Evolutionary conservation across 2,797 vertebrate species (phyloP), one percentile per base, ranked within the genome.

Genomic region (Dermochelys coriacea): DNA sequence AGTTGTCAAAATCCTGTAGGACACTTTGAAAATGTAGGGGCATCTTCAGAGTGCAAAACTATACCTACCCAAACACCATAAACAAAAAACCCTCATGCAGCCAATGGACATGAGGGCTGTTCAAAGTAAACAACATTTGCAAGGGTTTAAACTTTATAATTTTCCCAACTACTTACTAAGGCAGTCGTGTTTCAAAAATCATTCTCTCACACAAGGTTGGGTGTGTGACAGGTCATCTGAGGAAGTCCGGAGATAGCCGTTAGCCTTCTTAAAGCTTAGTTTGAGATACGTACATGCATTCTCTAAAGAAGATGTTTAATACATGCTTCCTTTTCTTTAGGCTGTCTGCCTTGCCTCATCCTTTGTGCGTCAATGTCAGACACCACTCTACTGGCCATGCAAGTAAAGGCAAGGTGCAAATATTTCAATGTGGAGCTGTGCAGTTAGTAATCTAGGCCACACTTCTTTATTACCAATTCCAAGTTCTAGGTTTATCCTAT

Each of bases 21-120:
- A 83, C 9, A 52, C 0, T 41, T 61, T 80, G 50, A 34, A 94
- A 95, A 83, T 1, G 0, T 41, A 80, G 41, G 59, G 34, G 3
- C 57, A 84, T 85, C 85, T 89, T 80, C 68, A 91, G 77, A 92
- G 88, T 23, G 51, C 82, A 91, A 86, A 18, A 82, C 16, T 74
- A 80, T 10, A n/a, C 74, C 75, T 88, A 54, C 45, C 87, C 92
- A 87, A 47, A 71, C 12, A 88, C 88, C 83, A 87, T 51, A 54
- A 90, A 91, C 47, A 45, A 80, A 80, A 87, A 68, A 85, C n/a
- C 55, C 94, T 57, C 59, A 86, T n/a, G 23, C n/a, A 71, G n/a
- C 64, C 18, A 92, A 34, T 25, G n/a, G 74, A 91, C 89, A 91
- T 0, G 52, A 80, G 31, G 41, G 45, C 2, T 29, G 71, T 45